Conservation (phyloP, 2,888 invertebrate genomes). For the Anagyrus pseudococci region DNA sequence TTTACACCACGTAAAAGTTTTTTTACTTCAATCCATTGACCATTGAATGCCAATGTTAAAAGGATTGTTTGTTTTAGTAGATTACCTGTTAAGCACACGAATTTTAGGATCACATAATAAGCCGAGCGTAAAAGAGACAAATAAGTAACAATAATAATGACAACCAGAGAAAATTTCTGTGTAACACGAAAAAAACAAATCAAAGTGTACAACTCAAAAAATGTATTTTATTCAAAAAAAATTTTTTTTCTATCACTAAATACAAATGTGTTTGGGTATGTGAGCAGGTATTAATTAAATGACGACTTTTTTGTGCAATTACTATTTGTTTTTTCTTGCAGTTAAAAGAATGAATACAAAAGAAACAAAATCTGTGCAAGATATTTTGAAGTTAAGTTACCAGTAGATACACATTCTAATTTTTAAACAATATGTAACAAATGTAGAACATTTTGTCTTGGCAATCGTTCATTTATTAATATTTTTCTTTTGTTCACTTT, state of each 20-base stretch:
- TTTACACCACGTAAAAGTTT: no score
- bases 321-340: no score
- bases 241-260: conserved; percentile 53
- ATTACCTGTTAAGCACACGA: conserved; percentile 3
- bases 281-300: conserved; percentile 31
- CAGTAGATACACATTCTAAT: no score
- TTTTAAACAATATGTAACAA: no score
- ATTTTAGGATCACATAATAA: conserved; percentile 9
- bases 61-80: conserved; percentile 12
- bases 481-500: conserved; percentile 10
- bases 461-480: conserved; percentile 6
- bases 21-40: no score
- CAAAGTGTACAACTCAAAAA: conserved; percentile 59
- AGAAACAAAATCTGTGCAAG: no score
- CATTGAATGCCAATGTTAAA: conserved; percentile 13
- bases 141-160: no score
- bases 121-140: conserved; percentile 59
- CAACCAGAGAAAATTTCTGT: no score
- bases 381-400: no score
- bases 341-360: no score
- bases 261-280: conserved; percentile 55
- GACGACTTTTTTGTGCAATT: conserved; percentile 13
- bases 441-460: no score
- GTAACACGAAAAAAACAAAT: conserved; percentile 56
- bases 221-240: conserved; percentile 59